A percentile compares a stretch with the other conserved stretches of the same genome.
These are phyloP conservation scores for Carassius gibelio DNA, from an alignment of 2,113 vertebrate species.

Conservation along the genomic window DNA sequence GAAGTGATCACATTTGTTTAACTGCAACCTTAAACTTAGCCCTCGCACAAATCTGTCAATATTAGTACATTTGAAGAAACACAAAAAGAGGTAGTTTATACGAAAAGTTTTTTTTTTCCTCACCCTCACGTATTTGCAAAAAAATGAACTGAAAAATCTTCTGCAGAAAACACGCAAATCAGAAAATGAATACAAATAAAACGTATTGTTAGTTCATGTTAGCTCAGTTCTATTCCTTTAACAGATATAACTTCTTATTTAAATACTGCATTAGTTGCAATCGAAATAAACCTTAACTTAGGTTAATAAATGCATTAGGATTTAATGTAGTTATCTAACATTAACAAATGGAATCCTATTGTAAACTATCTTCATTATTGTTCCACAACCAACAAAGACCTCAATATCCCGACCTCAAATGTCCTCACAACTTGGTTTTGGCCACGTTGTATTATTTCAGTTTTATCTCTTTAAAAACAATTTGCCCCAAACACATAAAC, in stretches of 20 bases:
- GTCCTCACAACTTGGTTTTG: background rate
- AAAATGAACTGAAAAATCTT: background rate
- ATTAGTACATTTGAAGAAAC: background rate
- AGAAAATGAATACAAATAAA: background rate
- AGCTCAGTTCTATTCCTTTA: background rate
- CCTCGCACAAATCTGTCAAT: background rate
- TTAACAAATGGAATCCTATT: background rate
- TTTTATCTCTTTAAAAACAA: background rate
- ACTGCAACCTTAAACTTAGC: background rate
- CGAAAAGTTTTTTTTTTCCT: background rate
- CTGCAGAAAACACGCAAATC: background rate
- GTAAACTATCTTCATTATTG: background rate
- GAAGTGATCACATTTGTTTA: background rate
- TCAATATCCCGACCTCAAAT: background rate
- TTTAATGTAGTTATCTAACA: too few species aligned
- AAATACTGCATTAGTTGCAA: background rate
- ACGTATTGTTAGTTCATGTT: background rate
- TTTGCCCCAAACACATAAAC: conserved; percentile 16
- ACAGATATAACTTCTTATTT: background rate
- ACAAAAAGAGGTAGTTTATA: background rate
- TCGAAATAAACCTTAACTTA: background rate
- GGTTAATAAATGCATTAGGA: background rate
- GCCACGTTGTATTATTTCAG: background rate
- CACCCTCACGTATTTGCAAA: background rate
- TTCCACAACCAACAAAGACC: too few species aligned